phyloP scores from a whole-genome alignment of 2,797 vertebrate genomes.

The Sebastes iracundus region DNA sequence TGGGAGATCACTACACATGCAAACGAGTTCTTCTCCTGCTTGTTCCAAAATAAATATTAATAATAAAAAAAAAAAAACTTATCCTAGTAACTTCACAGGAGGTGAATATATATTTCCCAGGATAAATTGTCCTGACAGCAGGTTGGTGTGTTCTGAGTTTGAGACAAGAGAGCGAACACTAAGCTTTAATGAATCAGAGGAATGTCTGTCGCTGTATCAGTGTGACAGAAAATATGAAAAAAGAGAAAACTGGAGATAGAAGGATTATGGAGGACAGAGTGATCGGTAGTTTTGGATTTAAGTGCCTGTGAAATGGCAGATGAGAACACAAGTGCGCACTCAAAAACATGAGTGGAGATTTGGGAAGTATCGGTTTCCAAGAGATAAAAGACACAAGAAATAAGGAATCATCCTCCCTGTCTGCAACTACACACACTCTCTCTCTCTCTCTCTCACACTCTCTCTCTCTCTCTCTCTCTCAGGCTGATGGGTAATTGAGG shows the following conservation, averaged over 20 bases:
- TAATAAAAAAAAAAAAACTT: no score
- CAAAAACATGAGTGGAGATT: conserved; percentile 22
- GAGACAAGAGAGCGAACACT: background rate
- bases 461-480: conserved; percentile 51
- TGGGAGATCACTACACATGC: background rate
- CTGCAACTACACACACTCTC: background rate
- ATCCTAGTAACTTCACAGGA: no score
- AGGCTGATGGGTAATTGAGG: conserved; percentile 81
- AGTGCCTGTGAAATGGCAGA: conserved; percentile 42
- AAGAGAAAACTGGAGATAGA: background rate
- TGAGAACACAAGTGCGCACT: conserved; percentile 28
- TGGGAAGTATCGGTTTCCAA: conserved; percentile 24
- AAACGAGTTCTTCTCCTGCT: background rate
- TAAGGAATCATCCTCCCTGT: conserved; percentile 12
- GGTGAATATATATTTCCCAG: background rate
- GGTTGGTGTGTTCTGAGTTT: background rate
- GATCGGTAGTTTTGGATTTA: conserved; percentile 26
- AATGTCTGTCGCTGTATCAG: background rate
- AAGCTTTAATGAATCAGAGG: background rate
- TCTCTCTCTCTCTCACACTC: background rate
- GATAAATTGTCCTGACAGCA: background rate
- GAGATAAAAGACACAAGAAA: conserved; percentile 41
- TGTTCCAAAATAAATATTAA: background rate
- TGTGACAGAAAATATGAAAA: background rate
- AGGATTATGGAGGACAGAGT: conserved; percentile 1